phyloP scores from a whole-genome alignment of 2,797 vertebrate genomes.

The Dicrostonyx torquatus region DNA sequence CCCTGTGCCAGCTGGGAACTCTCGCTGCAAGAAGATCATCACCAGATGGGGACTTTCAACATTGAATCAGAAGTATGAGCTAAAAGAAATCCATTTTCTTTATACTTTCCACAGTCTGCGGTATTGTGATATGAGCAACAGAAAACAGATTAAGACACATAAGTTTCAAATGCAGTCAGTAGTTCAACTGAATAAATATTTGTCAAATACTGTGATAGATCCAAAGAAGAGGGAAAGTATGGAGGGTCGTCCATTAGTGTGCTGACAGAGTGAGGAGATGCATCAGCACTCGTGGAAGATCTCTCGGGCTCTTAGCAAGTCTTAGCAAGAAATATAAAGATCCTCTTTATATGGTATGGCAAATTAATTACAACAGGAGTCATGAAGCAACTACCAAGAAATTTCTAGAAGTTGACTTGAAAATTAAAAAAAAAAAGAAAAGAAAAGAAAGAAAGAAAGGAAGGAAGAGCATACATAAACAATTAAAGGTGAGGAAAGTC shows the following conservation, averaged over 20 bases:
- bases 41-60: not conserved
- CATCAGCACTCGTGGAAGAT: not conserved
- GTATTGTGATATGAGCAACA: constrained; percentile 3
- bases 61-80: not conserved
- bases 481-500: not conserved
- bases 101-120: not conserved
- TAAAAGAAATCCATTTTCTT: constrained; percentile 19
- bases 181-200: constrained; percentile 28
- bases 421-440: not conserved
- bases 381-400: constrained; percentile 17
- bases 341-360: not conserved
- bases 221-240: not conserved
- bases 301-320: not conserved
- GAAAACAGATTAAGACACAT: not conserved
- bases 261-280: not conserved
- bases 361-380: not conserved
- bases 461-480: not conserved
- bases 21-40: not conserved
- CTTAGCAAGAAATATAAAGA: not conserved
- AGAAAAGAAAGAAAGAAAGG: not conserved
- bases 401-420: not conserved
- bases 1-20: not conserved
- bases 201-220: not conserved
- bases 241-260: not conserved
- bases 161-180: not conserved